Evolutionary conservation across 1,140 invertebrate genomes (phyloP).

Genomic region (Dinothrombium tinctorium): DNA sequence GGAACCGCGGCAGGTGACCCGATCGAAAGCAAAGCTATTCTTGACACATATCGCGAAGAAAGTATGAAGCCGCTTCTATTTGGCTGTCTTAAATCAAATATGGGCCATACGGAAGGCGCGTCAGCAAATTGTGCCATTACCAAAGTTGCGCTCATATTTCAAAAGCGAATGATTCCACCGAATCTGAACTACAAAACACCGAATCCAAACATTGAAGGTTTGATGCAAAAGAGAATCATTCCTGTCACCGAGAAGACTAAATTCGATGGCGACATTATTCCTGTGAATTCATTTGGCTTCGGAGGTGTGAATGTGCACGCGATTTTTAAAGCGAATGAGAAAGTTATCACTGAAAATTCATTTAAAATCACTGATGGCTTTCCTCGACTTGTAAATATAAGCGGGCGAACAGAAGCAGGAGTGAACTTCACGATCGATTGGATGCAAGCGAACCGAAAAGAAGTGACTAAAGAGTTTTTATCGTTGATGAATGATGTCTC

Average conservation of each 20-base stretch:
- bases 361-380: constrained; percentile 5
- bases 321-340: constrained; percentile 36
- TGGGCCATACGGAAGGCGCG: constrained; percentile 87
- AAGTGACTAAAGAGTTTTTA: constrained; percentile 11
- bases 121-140: constrained; percentile 43
- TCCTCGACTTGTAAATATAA: constrained; percentile 6
- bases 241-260: constrained; percentile 21
- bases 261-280: constrained; percentile 57
- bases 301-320: constrained; percentile 87
- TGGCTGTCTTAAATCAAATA: constrained; percentile 90
- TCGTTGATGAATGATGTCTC: constrained; percentile 13
- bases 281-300: constrained; percentile 87
- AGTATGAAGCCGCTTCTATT: constrained; percentile 53
- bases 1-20: constrained; percentile 64
- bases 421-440: constrained; percentile 21
- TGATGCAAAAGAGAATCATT: constrained; percentile 51
- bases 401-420: constrained; percentile 16
- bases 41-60: constrained; percentile 7
- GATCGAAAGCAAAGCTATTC: constrained; percentile 65
- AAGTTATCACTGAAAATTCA: neutral
- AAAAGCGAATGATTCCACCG: constrained; percentile 24
- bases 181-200: constrained; percentile 29
- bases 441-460: constrained; percentile 19
- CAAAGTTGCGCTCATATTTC: constrained; percentile 26
- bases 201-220: constrained; percentile 27